Evolutionary conservation across 2,113 vertebrate species (phyloP).

Genomic region (Prionailurus bengalensis): DNA sequence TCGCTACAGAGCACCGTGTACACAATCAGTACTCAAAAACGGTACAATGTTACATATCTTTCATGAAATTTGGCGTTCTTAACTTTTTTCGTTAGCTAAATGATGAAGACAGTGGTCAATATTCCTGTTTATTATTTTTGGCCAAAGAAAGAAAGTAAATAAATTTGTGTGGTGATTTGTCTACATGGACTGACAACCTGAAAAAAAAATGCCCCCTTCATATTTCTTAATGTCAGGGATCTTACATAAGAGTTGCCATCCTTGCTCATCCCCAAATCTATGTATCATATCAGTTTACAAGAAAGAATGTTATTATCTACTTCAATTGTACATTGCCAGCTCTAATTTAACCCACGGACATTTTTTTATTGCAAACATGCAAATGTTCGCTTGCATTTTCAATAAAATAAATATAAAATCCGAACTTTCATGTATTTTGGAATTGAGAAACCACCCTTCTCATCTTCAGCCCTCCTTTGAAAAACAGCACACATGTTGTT

Average conservation of each 20-base stretch:
- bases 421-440: not conserved
- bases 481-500: conserved; percentile 11
- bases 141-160: not conserved
- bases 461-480: not conserved
- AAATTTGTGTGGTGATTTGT: not conserved
- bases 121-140: not conserved
- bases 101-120: not conserved
- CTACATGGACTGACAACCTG: not conserved
- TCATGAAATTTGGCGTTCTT: not conserved
- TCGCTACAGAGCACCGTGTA: not conserved
- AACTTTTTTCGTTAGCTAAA: not conserved
- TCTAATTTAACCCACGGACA: conserved; percentile 66
- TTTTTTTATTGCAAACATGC: conserved; percentile 74
- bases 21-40: not conserved
- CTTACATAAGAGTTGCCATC: conserved; percentile 68
- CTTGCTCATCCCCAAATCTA: conserved; percentile 76
- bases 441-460: not conserved
- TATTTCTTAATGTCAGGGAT: not conserved
- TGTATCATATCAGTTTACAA: conserved; percentile 76
- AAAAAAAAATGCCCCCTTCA: not conserved
- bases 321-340: conserved; percentile 64
- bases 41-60: not conserved
- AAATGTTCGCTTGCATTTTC: conserved; percentile 66
- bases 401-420: conserved; percentile 32
- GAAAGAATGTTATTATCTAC: conserved; percentile 76